Base-by-base conservation (phyloP, 1,140 invertebrate genomes). In the Ctenoplectra terminalis region DNA sequence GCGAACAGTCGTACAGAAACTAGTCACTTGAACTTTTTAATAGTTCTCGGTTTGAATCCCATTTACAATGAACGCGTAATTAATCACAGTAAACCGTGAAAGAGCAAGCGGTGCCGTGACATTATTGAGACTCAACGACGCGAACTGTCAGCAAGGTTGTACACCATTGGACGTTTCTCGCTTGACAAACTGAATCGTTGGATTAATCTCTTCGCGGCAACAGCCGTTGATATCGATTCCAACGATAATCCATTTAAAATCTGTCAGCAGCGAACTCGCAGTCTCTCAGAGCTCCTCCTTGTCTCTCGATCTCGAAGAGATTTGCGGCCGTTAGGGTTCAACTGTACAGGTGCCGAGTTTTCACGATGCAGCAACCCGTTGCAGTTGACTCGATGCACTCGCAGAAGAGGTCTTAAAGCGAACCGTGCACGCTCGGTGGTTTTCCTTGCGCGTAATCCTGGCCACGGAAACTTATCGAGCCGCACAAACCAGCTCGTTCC, bases 151-250 rank as follows among this genome's bases (percentile, higher is more conserved):
- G 26, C 13, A 29, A 31, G 13, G 9, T 7, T 54, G 34, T 40
- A 40, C 34, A 70, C 67, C 0, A 23, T 34, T 54, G 52, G 31
- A 54, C 50, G 34, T 17, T 23, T 40, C 37, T 70, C 52, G 11
- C 17, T 70, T 63, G 60, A 40, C 67, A 23, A 70, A 56, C 23
- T 26, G 20, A 56, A 40, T 52, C 67, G 67, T 70, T 40, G 50
- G 50, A 40, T 54, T 54, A 70, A 70, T 70, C 50, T 56, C 31
- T 40, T 56, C 31, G 23, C 50, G 17, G 34, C 52, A 9, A 34
- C 15, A 31, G 3, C 37, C 2, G 23, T 58, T 43, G 23, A 29
- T n/a, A 60, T 40, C 52, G n/a, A 72, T 72, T 11, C 15, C 15
- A 9, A 31, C 7, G 37, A 60, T 40, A 58, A 40, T 46, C 54